Evolutionary conservation across 2,888 invertebrate species (phyloP).

Genomic region (Cheilosia grossa): DNA sequence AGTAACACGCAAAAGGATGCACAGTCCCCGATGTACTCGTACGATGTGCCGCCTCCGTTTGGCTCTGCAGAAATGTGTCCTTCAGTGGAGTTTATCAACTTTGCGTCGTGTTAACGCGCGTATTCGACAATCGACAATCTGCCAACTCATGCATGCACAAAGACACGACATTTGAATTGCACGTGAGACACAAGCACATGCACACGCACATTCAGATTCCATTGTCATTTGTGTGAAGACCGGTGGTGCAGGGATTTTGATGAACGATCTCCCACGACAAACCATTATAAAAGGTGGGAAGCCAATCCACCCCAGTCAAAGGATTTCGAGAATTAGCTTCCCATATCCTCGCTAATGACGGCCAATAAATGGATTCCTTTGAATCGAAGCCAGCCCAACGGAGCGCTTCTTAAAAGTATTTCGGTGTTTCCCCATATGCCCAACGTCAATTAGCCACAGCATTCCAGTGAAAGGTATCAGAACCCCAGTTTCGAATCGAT

Average conservation of each 20-base stretch:
- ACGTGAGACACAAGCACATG: neutral
- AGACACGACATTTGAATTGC: neutral
- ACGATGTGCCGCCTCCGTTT: conserved; percentile 29
- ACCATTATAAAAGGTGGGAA: neutral
- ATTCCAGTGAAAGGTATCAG: conserved; percentile 50
- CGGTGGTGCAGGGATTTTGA: conserved; percentile 9
- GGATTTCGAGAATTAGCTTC: conserved; percentile 34
- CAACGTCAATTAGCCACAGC: conserved; percentile 66
- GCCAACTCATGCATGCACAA: conserved; percentile 52
- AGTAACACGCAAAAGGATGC: conserved; percentile 36
- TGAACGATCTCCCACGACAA: conserved; percentile 9
- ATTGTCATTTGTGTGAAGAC: conserved; percentile 29
- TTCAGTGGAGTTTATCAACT: conserved; percentile 33
- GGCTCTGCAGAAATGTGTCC: conserved; percentile 14
- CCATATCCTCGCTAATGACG: conserved; percentile 56
- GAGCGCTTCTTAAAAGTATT: conserved; percentile 63
- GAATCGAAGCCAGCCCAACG: conserved; percentile 5
- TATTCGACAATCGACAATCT: conserved; percentile 56
- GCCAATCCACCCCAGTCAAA: neutral
- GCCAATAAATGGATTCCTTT: conserved; percentile 55
- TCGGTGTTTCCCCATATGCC: conserved; percentile 39
- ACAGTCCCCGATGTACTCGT: neutral
- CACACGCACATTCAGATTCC: conserved; percentile 32
- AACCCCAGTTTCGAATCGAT: conserved; percentile 35
- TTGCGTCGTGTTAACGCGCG: conserved; percentile 57